Evolutionary conservation across 1,140 invertebrate genomes (phyloP), one percentile per base, ranked within the genome.

Genomic region (Calephelis nemesis): DNA sequence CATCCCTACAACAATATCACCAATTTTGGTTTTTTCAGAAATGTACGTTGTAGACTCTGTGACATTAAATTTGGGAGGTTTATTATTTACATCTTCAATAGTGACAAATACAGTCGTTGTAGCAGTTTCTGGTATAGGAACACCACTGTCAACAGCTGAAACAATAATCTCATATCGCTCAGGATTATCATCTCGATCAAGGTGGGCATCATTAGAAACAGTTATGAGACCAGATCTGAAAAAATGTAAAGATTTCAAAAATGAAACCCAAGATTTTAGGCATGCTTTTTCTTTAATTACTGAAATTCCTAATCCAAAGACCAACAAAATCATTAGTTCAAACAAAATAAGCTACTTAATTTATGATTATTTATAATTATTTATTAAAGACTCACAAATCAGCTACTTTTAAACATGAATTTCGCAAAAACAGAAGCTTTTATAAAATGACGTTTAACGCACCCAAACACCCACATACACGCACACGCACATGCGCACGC

Each of bases 61-160:
- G 39, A 94, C 93, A 73, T 95, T 93, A 68, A 97, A 98, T 70
- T 87, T 93, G 0, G 97, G 97, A 11, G 95, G 93, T 78, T 97
- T 96, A 79, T 98, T 96, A 72, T 97, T 97, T 0, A 97, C 95
- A 81, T 97, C 96, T 71, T 94, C 85, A 11, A 97, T 94, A 40
- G 94, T 94, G 1, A 97, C 94, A 49, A 94, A 94, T 0, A 97
- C 94, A 3, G 94, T 95, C 0, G 96, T 95, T 0, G 95, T 95
- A 0, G 95, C 95, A 0, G 95, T 96, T 90, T 96, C 95, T 49
- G 93, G 93, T n/a, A 96, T 93, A 0, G 95, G 95, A n/a, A 90
- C 89, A 0, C 95, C 95, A 39, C 94, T 94, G 74, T 96, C 95
- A 3, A 96, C 94, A 0, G 95, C 94, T 75, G 95, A 94, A 45